phyloP scores from a whole-genome alignment of 2,113 vertebrate species.

The Polypterus senegalus region DNA sequence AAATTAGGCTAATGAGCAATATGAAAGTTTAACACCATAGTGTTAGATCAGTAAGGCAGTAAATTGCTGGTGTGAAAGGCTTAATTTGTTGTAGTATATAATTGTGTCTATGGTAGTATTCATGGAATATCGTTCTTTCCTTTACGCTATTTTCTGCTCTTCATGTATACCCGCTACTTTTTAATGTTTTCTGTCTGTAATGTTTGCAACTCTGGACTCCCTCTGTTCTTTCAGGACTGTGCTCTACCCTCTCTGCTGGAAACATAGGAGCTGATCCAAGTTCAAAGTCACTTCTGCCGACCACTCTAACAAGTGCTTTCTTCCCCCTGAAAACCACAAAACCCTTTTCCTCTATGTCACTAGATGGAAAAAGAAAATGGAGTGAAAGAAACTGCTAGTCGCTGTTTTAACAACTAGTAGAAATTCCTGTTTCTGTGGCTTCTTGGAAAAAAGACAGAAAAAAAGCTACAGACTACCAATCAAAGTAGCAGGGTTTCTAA shows the following conservation, averaged over 20 bases:
- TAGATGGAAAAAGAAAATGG: slow-evolving; percentile 26
- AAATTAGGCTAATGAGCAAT: too few relatives aligned
- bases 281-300: slow-evolving; percentile 92
- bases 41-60: too few relatives aligned
- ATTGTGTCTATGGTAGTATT: too few relatives aligned
- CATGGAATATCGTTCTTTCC: too few relatives aligned
- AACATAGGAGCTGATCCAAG: slow-evolving; percentile 87
- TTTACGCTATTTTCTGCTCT: too few relatives aligned
- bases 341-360: slow-evolving; percentile 39
- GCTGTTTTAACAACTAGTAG: slow-evolving; percentile 37
- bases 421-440: slow-evolving; percentile 26
- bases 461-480: too few relatives aligned
- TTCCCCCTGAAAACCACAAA: slow-evolving; percentile 64
- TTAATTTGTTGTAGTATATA: too few relatives aligned
- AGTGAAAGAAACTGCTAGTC: slow-evolving; percentile 29
- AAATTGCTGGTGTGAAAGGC: too few relatives aligned
- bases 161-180: too few relatives aligned
- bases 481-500: too few relatives aligned
- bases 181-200: slow-evolving; percentile 35
- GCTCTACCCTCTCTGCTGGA: slow-evolving; percentile 76
- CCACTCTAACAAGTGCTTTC: slow-evolving; percentile 73
- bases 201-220: slow-evolving; percentile 37
- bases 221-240: slow-evolving; percentile 65
- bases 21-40: too few relatives aligned
- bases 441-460: slow-evolving; percentile 8